Evolutionary conservation across 2,888 invertebrate species (phyloP).

Genomic region (Drosophila putrida): DNA sequence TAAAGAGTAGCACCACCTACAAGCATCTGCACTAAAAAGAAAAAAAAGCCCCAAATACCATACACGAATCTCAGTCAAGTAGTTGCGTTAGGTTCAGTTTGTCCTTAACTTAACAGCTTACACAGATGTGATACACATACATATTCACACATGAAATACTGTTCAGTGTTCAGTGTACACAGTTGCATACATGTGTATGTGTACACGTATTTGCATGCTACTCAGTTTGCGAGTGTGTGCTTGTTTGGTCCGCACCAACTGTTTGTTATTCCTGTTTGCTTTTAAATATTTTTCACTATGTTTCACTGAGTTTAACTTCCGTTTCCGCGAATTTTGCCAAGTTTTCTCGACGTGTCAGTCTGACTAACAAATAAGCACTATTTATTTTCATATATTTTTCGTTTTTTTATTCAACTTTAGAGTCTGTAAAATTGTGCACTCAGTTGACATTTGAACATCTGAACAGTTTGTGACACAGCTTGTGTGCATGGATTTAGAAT

Average conservation of each 20-base stretch:
- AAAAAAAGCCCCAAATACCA: not conserved
- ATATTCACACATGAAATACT: not conserved
- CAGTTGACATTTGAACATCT: conserved; percentile 59
- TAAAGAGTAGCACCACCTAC: conserved; percentile 49
- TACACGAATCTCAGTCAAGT: conserved; percentile 39
- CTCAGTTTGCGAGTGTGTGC: conserved; percentile 36
- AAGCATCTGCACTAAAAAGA: conserved; percentile 14
- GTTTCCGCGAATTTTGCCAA: conserved; percentile 64
- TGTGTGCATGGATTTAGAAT: conserved; percentile 19
- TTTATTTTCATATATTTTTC: conserved; percentile 11
- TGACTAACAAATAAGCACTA: conserved; percentile 54
- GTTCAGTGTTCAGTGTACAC: not conserved
- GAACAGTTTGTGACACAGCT: conserved; percentile 8
- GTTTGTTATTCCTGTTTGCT: conserved; percentile 55
- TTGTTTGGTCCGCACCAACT: conserved; percentile 47
- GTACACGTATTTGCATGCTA: conserved; percentile 61
- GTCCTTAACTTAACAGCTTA: conserved; percentile 35
- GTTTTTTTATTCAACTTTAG: conserved; percentile 10
- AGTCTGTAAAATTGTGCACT: conserved; percentile 44
- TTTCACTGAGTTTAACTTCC: conserved; percentile 44
- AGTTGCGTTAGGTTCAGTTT: conserved; percentile 28
- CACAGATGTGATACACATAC: conserved; percentile 24
- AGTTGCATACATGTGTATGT: conserved; percentile 7
- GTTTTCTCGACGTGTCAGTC: conserved; percentile 66
- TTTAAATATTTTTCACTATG: conserved; percentile 52